These are phyloP conservation scores for Aradophagus sp. DNA, from an alignment of 1,140 invertebrate genomes.

Conservation along the genomic window DNA sequence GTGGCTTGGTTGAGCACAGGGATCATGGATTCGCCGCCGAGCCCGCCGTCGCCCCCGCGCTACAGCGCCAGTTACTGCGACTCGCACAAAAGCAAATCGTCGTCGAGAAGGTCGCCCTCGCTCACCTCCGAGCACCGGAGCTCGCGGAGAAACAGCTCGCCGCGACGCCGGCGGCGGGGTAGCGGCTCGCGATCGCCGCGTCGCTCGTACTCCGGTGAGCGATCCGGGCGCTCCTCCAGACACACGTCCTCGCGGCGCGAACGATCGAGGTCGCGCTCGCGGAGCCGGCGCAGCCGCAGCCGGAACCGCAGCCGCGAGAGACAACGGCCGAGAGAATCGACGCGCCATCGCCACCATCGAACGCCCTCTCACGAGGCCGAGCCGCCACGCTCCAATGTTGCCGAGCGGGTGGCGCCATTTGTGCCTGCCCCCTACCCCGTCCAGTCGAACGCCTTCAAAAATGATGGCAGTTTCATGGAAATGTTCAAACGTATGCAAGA, in stretches of 20 bases:
- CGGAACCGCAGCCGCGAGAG: slow-evolving; percentile 66
- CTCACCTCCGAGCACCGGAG: slow-evolving; percentile 61
- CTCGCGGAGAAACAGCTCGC: slow-evolving; percentile 59
- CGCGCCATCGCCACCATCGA: slow-evolving; percentile 54
- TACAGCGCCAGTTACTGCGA: slow-evolving; percentile 66
- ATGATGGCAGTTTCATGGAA: slow-evolving; percentile 92
- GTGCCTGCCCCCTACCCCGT: slow-evolving; percentile 56
- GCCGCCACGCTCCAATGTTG: slow-evolving; percentile 47
- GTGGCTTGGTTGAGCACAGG: slow-evolving; percentile 50
- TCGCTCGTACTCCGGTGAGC: slow-evolving; percentile 63
- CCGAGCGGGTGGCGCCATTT: slow-evolving; percentile 42
- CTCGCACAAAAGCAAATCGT: slow-evolving; percentile 63
- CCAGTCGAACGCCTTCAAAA: slow-evolving; percentile 82
- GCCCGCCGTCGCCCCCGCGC: slow-evolving; percentile 67
- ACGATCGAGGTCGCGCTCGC: slow-evolving; percentile 63
- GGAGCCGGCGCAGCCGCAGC: slow-evolving; percentile 60
- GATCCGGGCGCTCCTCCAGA: slow-evolving; percentile 51
- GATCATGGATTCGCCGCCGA: slow-evolving; percentile 65
- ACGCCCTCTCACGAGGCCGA: slow-evolving; percentile 62
- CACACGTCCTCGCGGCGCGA: slow-evolving; percentile 65
- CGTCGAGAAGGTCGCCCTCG: slow-evolving; percentile 63
- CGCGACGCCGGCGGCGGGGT: slow-evolving; percentile 64
- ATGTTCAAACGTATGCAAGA: slow-evolving; percentile 93
- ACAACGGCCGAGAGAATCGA: slow-evolving; percentile 58
- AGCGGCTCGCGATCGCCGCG: slow-evolving; percentile 64